Conservation (phyloP, 2,888 invertebrate species). For the Drosophila picticornis region DNA sequence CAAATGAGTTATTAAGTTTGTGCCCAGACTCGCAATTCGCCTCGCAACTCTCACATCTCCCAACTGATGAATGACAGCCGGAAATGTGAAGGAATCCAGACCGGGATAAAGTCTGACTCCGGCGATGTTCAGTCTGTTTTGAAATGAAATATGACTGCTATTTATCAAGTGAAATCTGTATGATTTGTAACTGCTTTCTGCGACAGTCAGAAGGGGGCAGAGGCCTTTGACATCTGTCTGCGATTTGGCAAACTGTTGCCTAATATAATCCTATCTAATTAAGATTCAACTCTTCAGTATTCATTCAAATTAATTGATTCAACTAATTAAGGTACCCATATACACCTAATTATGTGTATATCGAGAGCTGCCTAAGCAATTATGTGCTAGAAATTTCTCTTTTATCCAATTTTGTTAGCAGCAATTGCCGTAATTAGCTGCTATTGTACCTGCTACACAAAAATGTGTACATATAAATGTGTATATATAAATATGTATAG, state of each 20-base stretch:
- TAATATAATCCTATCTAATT: conserved; percentile 18
- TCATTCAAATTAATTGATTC: conserved; percentile 17
- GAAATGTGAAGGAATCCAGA: conserved; percentile 17
- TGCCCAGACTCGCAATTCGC: conserved; percentile 39
- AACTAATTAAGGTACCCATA: conserved; percentile 22
- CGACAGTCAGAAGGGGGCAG: conserved; percentile 1
- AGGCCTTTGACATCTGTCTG: conserved; percentile 44
- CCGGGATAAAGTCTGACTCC: conserved; percentile 14
- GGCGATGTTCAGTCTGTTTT: background rate
- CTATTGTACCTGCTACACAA: conserved; percentile 48
- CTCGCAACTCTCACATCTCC: conserved; percentile 11
- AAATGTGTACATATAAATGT: background rate
- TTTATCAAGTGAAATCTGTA: conserved; percentile 46
- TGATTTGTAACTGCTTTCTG: conserved; percentile 23
- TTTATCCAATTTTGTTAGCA: conserved; percentile 8
- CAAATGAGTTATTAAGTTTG: conserved; percentile 76
- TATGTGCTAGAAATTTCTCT: conserved; percentile 19
- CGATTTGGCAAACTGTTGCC: conserved; percentile 38
- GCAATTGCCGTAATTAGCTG: conserved; percentile 54
- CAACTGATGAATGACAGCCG: conserved; percentile 37
- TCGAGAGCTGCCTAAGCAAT: conserved; percentile 38
- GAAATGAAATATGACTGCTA: conserved; percentile 44
- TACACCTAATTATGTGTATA: conserved; percentile 25
- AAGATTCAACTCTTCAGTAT: conserved; percentile 3
- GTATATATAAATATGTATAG: background rate